These are phyloP conservation scores for Oryctolagus cuniculus DNA, from an alignment of 2,113 vertebrate species.

Conservation along the genomic window DNA sequence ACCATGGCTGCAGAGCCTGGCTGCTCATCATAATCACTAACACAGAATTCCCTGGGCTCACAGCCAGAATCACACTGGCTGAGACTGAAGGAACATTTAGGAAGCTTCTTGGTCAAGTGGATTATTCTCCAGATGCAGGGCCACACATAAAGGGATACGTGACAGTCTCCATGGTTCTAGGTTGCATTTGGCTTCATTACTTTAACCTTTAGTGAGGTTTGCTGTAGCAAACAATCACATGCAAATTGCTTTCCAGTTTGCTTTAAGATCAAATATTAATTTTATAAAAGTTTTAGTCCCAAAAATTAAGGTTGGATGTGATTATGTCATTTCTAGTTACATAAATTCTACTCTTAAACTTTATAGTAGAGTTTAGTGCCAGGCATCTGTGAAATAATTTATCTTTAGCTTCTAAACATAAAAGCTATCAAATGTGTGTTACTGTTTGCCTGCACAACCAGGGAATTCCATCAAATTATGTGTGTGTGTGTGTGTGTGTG, in stretches of 20 bases:
- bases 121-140: background rate
- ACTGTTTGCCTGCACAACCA: background rate
- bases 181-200: background rate
- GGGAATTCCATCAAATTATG: slow-evolving; percentile 10
- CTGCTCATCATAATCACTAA: background rate
- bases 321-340: slow-evolving; percentile 31
- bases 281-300: too few relatives aligned
- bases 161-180: background rate
- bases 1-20: background rate
- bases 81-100: background rate
- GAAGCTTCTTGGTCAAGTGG: slow-evolving; percentile 30
- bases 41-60: background rate
- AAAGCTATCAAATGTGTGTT: slow-evolving; percentile 9
- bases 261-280: too few relatives aligned
- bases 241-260: background rate
- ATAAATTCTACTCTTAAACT: background rate
- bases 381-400: slow-evolving; percentile 24
- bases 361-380: background rate
- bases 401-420: slow-evolving; percentile 21
- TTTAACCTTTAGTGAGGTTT: background rate
- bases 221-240: background rate
- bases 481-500: background rate
- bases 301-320: background rate
- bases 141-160: background rate
- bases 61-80: slow-evolving; percentile 33